Conservation (phyloP, 2,797 vertebrate species). For the Acanthurus lineatus region DNA sequence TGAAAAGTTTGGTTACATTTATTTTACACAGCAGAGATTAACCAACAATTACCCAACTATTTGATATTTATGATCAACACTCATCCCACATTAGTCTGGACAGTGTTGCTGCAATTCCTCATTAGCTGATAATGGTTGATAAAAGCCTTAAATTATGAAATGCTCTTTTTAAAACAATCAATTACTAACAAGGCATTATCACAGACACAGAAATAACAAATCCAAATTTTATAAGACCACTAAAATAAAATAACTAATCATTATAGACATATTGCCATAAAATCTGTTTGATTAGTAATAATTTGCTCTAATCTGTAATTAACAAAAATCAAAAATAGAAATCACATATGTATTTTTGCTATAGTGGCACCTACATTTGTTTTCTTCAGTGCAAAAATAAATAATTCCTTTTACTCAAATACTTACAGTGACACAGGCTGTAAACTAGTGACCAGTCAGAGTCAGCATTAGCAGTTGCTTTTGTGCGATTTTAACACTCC, state of each 20-base stretch:
- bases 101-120: not conserved
- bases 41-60: constrained; percentile 9
- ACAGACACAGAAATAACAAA: not conserved
- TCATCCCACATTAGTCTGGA: not conserved
- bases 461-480: too few species aligned
- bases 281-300: too few species aligned
- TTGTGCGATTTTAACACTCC: too few species aligned
- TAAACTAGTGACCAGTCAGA: too few species aligned
- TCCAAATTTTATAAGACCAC: not conserved
- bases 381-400: too few species aligned
- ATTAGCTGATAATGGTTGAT: not conserved
- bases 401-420: too few species aligned
- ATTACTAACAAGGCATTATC: not conserved
- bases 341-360: too few species aligned
- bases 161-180: not conserved
- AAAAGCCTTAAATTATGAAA: not conserved
- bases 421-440: too few species aligned
- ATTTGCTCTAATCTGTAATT: too few species aligned
- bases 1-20: not conserved
- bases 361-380: too few species aligned
- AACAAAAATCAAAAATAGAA: too few species aligned
- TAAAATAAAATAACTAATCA: not conserved
- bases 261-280: not conserved
- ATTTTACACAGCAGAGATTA: not conserved
- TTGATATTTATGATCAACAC: not conserved